Percentiles rank a stretch among this genome's conserved stretches.
Evolutionary conservation across 2,888 invertebrate species (phyloP).

Genomic region (Portevinia maculata): DNA sequence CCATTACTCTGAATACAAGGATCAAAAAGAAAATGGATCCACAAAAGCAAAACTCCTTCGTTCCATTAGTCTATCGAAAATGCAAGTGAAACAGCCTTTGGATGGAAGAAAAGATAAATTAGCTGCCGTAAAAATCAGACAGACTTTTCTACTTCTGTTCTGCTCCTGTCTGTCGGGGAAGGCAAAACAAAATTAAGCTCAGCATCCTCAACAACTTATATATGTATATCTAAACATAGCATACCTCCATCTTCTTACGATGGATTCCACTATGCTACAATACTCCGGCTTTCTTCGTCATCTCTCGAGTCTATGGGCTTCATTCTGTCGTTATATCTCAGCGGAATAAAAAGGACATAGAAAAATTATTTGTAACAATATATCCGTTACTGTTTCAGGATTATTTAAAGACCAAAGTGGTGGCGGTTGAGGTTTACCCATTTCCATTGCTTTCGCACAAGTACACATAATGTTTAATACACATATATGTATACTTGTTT

Average conservation of each 20-base stretch:
- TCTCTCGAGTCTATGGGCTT: conserved; percentile 13
- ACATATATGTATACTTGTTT: neutral
- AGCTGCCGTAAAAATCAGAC: conserved; percentile 50
- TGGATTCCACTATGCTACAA: neutral
- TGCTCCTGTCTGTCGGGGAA: neutral
- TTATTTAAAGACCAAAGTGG: conserved; percentile 13
- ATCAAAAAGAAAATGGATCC: neutral
- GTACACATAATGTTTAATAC: neutral
- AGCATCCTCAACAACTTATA: neutral
- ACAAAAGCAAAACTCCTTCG: neutral
- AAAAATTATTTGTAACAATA: conserved; percentile 40
- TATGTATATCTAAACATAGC: neutral
- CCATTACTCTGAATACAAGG: conserved; percentile 31
- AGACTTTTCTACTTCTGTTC: conserved; percentile 6
- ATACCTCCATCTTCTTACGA: neutral
- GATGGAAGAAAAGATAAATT: conserved; percentile 57
- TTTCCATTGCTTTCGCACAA: neutral
- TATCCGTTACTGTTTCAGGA: conserved; percentile 31
- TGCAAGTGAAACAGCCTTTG: conserved; percentile 17
- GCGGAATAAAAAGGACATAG: conserved; percentile 19
- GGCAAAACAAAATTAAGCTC: neutral
- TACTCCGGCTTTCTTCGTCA: neutral
- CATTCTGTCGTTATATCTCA: conserved; percentile 25
- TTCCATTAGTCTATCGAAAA: conserved; percentile 3
- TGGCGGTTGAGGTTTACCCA: neutral